Percentiles rank a stretch among this genome's conserved stretches.
phyloP scores from a whole-genome alignment of 2,797 vertebrate species.

The Scomberomorus guttatus region DNA sequence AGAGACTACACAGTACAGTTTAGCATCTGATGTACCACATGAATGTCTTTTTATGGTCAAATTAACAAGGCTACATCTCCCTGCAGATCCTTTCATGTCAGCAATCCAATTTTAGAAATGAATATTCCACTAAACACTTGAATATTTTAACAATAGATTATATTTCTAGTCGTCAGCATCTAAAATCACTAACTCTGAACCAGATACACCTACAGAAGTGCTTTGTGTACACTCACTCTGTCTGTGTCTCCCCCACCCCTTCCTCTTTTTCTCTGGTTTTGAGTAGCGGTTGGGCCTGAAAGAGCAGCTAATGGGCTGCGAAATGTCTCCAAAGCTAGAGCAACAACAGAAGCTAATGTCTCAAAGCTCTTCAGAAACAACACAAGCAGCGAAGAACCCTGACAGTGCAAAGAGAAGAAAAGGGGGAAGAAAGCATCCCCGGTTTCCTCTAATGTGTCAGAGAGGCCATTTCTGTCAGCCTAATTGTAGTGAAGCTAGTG shows the following conservation, averaged over 20 bases:
- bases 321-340: slow-evolving; percentile 74
- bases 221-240: slow-evolving; percentile 11
- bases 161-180: background rate
- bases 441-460: slow-evolving; percentile 69
- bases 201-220: slow-evolving; percentile 17
- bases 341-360: slow-evolving; percentile 79
- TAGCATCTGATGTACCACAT: slow-evolving; percentile 13
- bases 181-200: background rate
- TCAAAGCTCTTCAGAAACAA: slow-evolving; percentile 70
- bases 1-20: background rate
- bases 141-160: background rate
- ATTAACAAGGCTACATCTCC: slow-evolving; percentile 1
- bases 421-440: slow-evolving; percentile 12
- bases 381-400: slow-evolving; percentile 54
- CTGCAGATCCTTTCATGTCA: slow-evolving; percentile 1
- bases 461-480: slow-evolving; percentile 75
- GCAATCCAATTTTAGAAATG: background rate
- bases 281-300: slow-evolving; percentile 70
- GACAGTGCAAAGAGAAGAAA: slow-evolving; percentile 55
- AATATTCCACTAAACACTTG: background rate
- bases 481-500: slow-evolving; percentile 71
- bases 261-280: slow-evolving; percentile 53
- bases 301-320: slow-evolving; percentile 81
- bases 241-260: background rate
- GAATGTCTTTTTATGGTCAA: slow-evolving; percentile 21